A percentile compares a stretch with the other conserved stretches of the same genome.
Conservation (phyloP, 30 jellyfish, hydroid and myxozoan genomes). For the Aurelia sp. region DNA sequence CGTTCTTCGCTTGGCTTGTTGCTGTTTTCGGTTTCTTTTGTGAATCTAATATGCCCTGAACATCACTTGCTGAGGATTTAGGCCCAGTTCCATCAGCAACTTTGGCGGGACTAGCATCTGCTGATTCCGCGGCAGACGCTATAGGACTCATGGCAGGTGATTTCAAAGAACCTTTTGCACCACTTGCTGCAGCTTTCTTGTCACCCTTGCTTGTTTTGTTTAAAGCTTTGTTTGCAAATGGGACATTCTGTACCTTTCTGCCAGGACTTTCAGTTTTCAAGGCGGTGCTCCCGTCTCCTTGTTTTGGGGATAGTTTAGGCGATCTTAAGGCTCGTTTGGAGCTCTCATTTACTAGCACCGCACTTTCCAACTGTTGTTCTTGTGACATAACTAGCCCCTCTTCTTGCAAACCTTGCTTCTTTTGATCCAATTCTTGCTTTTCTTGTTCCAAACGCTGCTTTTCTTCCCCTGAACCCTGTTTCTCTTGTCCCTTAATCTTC, state of each 20-base stretch:
- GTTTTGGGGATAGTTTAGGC: background rate
- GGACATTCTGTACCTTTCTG: no score
- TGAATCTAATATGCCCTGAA: background rate
- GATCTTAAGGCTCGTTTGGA: background rate
- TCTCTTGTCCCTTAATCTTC: conserved; percentile 11
- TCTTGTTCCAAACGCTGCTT: background rate
- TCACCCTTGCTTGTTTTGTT: background rate
- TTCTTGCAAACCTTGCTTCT: background rate
- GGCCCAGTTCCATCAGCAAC: background rate
- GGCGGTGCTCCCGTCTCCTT: no score
- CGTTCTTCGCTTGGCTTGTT: background rate
- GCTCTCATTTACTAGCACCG: no score
- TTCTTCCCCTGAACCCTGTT: background rate
- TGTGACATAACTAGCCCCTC: no score
- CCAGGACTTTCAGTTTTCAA: no score
- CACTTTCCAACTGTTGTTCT: no score
- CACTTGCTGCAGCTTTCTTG: background rate
- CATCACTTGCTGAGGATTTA: background rate
- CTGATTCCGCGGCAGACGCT: conserved; percentile 21
- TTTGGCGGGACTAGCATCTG: background rate
- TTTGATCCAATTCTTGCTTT: background rate
- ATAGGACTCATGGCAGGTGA: conserved; percentile 17
- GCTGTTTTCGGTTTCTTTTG: background rate
- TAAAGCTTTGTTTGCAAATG: no score
- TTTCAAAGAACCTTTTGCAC: background rate